These are phyloP conservation scores for Linnaemya vulpina DNA, from an alignment of 2,888 invertebrate genomes.

Conservation along the genomic window DNA sequence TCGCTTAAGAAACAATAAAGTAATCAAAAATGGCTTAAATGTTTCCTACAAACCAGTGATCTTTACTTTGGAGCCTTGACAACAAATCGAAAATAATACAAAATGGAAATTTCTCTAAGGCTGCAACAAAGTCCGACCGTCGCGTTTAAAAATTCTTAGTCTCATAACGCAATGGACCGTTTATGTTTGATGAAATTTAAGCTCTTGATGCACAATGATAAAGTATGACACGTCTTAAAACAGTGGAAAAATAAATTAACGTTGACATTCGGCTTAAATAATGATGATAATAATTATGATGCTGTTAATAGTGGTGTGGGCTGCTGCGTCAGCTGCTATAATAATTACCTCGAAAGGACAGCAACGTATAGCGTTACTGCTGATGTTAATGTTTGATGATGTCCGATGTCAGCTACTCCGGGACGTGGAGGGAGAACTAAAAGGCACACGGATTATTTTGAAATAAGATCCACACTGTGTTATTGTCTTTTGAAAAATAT, in stretches of 20 bases:
- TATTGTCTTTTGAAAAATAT: slow-evolving; percentile 32
- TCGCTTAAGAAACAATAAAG: no score
- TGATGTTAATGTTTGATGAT: slow-evolving; percentile 46
- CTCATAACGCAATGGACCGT: not conserved
- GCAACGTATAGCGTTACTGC: not conserved
- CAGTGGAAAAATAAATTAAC: slow-evolving; percentile 65
- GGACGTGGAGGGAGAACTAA: slow-evolving; percentile 42
- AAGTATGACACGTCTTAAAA: slow-evolving; percentile 57
- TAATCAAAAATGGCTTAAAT: no score
- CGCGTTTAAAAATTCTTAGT: no score
- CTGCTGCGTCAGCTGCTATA: not conserved
- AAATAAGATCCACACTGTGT: slow-evolving; percentile 40
- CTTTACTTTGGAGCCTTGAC: no score
- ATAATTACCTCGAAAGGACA: not conserved
- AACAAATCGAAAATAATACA: no score
- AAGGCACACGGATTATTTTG: slow-evolving; percentile 58
- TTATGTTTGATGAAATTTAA: slow-evolving; percentile 27
- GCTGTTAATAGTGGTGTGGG: not conserved
- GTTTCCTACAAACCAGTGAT: no score
- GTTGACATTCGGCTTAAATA: slow-evolving; percentile 51
- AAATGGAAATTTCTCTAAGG: no score
- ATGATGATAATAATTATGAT: slow-evolving; percentile 15
- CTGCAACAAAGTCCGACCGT: no score
- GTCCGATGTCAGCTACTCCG: slow-evolving; percentile 33
- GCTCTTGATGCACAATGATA: slow-evolving; percentile 32